A percentile compares a stretch with the other conserved stretches of the same genome.
Evolutionary conservation across 2,888 invertebrate genomes (phyloP).

Genomic region (Griposia aprilina): DNA sequence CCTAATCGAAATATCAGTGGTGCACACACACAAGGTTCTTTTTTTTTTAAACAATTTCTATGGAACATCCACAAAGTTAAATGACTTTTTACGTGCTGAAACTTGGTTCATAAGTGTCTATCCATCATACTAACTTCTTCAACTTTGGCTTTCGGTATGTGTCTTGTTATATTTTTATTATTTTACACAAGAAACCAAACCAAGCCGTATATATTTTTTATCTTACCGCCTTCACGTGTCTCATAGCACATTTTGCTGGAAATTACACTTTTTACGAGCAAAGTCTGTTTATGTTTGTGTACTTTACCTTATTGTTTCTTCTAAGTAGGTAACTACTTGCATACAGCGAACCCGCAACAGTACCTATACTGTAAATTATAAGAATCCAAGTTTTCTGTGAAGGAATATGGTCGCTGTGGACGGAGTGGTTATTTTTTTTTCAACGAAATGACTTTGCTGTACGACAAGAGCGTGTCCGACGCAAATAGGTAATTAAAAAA

Average conservation of each 20-base stretch:
- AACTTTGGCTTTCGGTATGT: not conserved
- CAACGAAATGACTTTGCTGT: rapidly evolving
- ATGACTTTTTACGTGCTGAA: not conserved
- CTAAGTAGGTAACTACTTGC: not conserved
- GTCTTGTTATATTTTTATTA: constrained; percentile 2
- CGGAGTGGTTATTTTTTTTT: not conserved
- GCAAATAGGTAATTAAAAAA: not conserved
- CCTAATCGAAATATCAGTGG: no score
- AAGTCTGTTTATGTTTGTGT: constrained; percentile 25
- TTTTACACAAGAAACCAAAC: constrained; percentile 17
- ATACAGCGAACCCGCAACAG: not conserved
- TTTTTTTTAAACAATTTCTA: not conserved
- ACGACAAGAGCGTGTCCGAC: not conserved
- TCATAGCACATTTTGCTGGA: constrained; percentile 50
- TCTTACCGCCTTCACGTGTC: constrained; percentile 40
- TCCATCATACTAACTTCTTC: not conserved
- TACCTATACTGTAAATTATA: not conserved
- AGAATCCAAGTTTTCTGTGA: not conserved
- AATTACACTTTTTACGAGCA: constrained; percentile 64
- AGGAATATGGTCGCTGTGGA: not conserved
- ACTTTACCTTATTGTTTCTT: constrained; percentile 49
- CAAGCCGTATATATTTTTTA: constrained; percentile 45
- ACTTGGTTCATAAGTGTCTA: not conserved
- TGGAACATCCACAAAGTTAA: no score
- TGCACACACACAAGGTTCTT: no score